Percentiles rank a stretch among this genome's conserved stretches.
These are phyloP conservation scores for Myotis daubentonii DNA, from an alignment of 2,797 vertebrate genomes.

Conservation along the genomic window DNA sequence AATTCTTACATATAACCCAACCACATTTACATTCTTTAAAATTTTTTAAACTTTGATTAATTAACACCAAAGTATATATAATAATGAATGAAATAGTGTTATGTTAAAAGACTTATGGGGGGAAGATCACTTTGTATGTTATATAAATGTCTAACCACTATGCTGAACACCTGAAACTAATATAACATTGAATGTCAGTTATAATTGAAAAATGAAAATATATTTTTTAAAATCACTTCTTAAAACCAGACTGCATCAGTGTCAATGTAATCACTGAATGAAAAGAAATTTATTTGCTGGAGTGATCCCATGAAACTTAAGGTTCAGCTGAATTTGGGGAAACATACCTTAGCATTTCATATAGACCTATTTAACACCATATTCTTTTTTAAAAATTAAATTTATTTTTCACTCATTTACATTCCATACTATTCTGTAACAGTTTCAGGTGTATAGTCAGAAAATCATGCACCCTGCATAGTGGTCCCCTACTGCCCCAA, in stretches of 20 bases:
- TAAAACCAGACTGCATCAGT: background rate
- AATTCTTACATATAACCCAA: background rate
- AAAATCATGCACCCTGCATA: background rate
- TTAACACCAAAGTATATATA: background rate
- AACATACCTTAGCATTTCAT: background rate
- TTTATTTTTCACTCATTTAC: background rate
- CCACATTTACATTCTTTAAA: background rate
- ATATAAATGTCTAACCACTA: background rate
- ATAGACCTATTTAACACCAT: background rate
- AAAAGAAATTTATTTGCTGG: background rate
- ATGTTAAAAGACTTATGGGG: background rate
- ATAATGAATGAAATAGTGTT: background rate
- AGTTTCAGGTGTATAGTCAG: background rate
- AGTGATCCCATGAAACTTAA: background rate
- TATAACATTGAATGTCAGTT: background rate
- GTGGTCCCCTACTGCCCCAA: background rate
- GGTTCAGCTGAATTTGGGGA: background rate
- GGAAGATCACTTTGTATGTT: background rate
- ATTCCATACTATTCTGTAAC: background rate
- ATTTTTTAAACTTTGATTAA: slow-evolving; percentile 6
- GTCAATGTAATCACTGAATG: background rate
- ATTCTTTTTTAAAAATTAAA: background rate
- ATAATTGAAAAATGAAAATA: background rate
- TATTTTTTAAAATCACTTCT: background rate
- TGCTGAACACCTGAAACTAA: background rate